Evolutionary conservation across 2,113 vertebrate species (phyloP).

Genomic region (Redunca redunca): DNA sequence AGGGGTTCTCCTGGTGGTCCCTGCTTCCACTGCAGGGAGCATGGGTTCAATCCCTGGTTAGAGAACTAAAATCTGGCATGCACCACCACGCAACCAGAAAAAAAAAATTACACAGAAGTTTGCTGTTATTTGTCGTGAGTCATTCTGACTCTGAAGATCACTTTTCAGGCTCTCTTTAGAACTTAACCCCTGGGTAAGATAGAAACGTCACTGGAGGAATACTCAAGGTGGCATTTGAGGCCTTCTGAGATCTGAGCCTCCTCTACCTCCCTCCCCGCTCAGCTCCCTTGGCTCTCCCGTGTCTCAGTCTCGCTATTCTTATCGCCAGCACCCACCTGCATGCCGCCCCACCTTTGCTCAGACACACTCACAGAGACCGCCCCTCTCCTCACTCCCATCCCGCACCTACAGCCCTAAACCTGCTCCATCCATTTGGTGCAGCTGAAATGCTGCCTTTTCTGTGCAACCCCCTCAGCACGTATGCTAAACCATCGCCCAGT

Average conservation of each 20-base stretch:
- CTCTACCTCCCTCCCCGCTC: neutral
- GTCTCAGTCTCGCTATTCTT: neutral
- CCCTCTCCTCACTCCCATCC: neutral
- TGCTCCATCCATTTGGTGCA: neutral
- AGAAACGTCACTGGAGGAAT: neutral
- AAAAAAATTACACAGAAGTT: neutral
- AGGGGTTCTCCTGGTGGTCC: neutral
- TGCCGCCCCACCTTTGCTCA: neutral
- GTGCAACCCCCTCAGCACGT: rapidly evolving
- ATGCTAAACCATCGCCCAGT: rapidly evolving
- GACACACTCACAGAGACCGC: neutral
- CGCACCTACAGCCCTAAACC: neutral
- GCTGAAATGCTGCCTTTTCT: neutral
- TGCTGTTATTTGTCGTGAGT: neutral
- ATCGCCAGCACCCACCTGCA: rapidly evolving
- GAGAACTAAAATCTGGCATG: neutral
- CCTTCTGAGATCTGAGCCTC: neutral
- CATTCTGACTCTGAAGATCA: neutral
- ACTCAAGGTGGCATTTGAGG: neutral
- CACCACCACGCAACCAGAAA: neutral
- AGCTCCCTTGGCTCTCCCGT: neutral
- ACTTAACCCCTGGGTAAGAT: neutral
- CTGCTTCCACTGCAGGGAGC: neutral
- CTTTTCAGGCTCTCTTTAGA: neutral
- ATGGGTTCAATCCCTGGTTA: neutral